These are phyloP conservation scores for Lycaon pictus DNA, from an alignment of 2,113 vertebrate genomes.

Conservation along the genomic window DNA sequence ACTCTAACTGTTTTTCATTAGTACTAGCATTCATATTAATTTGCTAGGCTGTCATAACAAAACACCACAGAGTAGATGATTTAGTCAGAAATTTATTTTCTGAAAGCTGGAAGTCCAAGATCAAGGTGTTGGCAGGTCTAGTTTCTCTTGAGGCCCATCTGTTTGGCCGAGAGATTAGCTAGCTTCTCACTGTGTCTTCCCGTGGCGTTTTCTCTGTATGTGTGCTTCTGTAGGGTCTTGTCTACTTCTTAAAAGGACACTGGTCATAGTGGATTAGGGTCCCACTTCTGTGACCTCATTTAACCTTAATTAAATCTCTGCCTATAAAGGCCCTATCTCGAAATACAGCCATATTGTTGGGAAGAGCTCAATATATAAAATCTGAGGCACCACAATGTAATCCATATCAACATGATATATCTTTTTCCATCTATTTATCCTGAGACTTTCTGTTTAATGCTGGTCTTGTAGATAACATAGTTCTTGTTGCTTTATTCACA, in stretches of 20 bases:
- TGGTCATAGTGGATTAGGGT: neutral
- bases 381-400: neutral
- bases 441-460: neutral
- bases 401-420: neutral
- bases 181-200: neutral
- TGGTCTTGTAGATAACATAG: neutral
- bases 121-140: neutral
- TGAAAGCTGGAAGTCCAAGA: neutral
- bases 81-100: neutral
- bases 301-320: neutral
- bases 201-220: neutral
- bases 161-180: neutral
- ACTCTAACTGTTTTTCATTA: neutral
- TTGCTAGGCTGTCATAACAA: neutral
- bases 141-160: neutral
- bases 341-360: neutral
- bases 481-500: neutral
- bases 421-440: neutral
- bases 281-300: neutral
- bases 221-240: neutral
- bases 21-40: neutral
- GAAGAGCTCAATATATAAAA: neutral
- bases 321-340: neutral
- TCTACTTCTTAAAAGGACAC: neutral
- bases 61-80: neutral